A percentile compares a stretch with the other conserved stretches of the same genome.
Evolutionary conservation across 2,888 invertebrate species (phyloP).

Genomic region (Cosmopolites sordidus): DNA sequence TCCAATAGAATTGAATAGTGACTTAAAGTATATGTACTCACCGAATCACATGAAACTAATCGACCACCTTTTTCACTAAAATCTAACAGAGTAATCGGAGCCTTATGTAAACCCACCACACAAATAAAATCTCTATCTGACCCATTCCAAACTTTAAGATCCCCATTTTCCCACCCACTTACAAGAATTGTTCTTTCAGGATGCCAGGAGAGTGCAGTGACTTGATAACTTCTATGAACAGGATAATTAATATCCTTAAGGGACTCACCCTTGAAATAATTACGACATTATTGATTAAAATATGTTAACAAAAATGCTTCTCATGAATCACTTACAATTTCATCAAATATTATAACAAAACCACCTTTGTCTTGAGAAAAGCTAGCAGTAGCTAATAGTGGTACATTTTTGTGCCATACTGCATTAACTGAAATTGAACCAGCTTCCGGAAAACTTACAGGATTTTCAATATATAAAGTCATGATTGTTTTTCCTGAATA

Average conservation of each 20-base stretch:
- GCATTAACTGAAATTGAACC: conserved; percentile 78
- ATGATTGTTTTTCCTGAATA: conserved; percentile 47
- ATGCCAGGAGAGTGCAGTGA: conserved; percentile 84
- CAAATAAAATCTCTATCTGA: conserved; percentile 61
- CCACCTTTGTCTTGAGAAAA: conserved; percentile 87
- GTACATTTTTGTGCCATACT: conserved; percentile 77
- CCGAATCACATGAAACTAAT: conserved; percentile 81
- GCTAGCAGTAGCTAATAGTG: conserved; percentile 80
- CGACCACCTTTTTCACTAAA: conserved; percentile 81
- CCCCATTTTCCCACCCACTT: conserved; percentile 91
- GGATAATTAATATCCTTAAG: conserved; percentile 73
- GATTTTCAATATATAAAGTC: conserved; percentile 81
- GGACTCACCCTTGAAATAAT: conserved; percentile 62
- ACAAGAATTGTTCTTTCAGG: conserved; percentile 76
- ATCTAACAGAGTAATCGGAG: conserved; percentile 60
- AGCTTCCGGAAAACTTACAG: conserved; percentile 69
- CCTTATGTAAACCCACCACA: conserved; percentile 64
- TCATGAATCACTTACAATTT: conserved; percentile 61
- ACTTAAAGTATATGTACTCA: no score
- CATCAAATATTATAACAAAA: conserved; percentile 81
- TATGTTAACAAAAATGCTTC: no score
- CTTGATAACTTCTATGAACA: conserved; percentile 71
- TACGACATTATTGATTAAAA: background rate
- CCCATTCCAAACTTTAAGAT: conserved; percentile 80
- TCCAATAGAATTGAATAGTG: no score